Base-by-base conservation (phyloP, 2,113 vertebrate genomes). In the Lophotis ruficrista region DNA sequence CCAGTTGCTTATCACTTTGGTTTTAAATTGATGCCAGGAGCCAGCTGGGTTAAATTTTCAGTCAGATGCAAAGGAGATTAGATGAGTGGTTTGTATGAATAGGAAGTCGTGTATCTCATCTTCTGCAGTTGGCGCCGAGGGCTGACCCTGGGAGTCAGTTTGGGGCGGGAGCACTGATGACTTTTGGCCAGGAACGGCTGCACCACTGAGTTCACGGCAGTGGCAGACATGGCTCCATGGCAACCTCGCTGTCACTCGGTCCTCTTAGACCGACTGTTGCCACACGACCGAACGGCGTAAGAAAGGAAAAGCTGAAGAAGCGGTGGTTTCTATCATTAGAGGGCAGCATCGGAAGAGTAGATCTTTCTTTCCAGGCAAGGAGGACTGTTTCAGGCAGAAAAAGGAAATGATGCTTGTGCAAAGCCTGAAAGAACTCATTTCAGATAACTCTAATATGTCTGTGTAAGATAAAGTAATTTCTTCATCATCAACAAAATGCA, bases 141-240 rank as follows among this genome's bases (percentile, higher is more conserved):
- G 64, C 12, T 47, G 31, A 56, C 21, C 22, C 43, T n/a, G n/a
- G n/a, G 41, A n/a, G 53, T 50, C 6, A 1, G 27, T 43, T 13
- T 56, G 78, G 77, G 65, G 10, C 51, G 47, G 62, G 54, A 76
- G 37, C 62, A 11, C 12, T 13, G 47, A 22, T 71, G 75, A 64
- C 64, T 93, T 95, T 57, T 69, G 76, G 89, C 62, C 45, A 12
- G 69, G 65, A 78, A 53, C 1, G 3, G 65, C 89, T 4, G 16
- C 66, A 71, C 84, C 90, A 88, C 89, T 3, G 43, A 85, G 90
- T 73, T 57, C 50, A 28, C 1, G 1, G 21, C 0, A 2, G 80
- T 48, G 96, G 87, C 91, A 93, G 92, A 68, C n/a, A 8, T 14
- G 94, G 96, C 94, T 97, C 96, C 96, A 94, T 95, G 95, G 97